These are phyloP conservation scores for Lanius ludovicianus DNA, from an alignment of 2,113 vertebrate genomes.

Conservation along the genomic window DNA sequence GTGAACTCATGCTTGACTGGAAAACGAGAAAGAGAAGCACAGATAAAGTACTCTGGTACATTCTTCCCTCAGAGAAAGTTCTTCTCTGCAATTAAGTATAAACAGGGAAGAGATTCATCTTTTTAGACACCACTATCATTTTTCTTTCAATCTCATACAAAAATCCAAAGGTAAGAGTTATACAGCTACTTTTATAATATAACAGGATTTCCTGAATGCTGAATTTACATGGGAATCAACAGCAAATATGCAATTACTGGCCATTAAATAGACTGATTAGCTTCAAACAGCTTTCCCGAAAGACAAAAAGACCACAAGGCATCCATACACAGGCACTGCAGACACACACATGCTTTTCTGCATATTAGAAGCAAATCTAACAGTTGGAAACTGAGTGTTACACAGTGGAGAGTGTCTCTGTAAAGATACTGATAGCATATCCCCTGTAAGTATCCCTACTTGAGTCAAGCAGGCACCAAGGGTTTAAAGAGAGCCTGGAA, in stretches of 20 bases:
- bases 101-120: neutral
- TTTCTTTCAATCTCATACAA: neutral
- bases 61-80: neutral
- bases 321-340: neutral
- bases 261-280: neutral
- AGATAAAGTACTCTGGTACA: neutral
- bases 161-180: neutral
- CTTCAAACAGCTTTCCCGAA: neutral
- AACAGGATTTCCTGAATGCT: neutral
- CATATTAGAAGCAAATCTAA: neutral
- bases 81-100: neutral
- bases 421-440: neutral
- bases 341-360: fast-evolving
- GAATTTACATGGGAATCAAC: neutral
- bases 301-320: neutral
- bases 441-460: neutral
- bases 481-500: neutral
- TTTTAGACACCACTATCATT: neutral
- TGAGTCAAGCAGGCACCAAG: neutral
- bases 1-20: neutral
- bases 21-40: neutral
- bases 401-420: neutral
- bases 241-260: neutral
- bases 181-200: neutral
- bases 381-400: neutral